These are phyloP conservation scores for Drosophila suzukii DNA, from an alignment of 1,140 invertebrate species.

Conservation along the genomic window DNA sequence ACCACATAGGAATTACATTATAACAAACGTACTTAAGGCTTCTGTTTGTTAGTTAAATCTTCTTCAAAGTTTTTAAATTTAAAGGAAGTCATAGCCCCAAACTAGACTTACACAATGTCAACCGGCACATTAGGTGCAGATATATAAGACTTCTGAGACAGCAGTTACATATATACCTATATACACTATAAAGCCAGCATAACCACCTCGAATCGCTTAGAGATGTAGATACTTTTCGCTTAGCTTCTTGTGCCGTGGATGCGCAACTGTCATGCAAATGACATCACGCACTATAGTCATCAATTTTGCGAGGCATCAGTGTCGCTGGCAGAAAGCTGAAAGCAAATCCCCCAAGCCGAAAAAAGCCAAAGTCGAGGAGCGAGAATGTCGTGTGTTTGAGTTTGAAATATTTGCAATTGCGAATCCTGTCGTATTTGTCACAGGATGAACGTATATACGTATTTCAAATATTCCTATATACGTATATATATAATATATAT, in stretches of 20 bases:
- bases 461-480: background rate
- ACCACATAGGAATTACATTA: too few species aligned
- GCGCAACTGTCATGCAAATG: slow-evolving; percentile 80
- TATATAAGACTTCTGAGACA: background rate
- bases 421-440: slow-evolving; percentile 81
- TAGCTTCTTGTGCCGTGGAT: slow-evolving; percentile 43
- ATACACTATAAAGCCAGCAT: background rate
- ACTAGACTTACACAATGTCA: background rate
- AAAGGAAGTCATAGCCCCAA: background rate
- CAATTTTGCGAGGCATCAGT: slow-evolving; percentile 60
- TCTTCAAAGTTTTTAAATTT: background rate
- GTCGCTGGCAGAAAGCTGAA: slow-evolving; percentile 45
- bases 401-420: slow-evolving; percentile 83
- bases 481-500: slow-evolving; percentile 14
- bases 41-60: background rate
- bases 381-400: slow-evolving; percentile 65
- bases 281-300: slow-evolving; percentile 82
- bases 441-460: slow-evolving; percentile 53
- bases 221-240: slow-evolving; percentile 51
- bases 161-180: slow-evolving; percentile 1
- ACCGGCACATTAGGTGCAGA: background rate
- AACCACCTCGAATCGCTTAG: slow-evolving; percentile 39
- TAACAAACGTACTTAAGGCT: too few species aligned
- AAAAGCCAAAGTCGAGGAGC: slow-evolving; percentile 56
- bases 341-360: slow-evolving; percentile 65